A percentile compares a stretch with the other conserved stretches of the same genome.
Conservation (phyloP, 2,797 vertebrate genomes). For the Corythornis leucogaster region DNA sequence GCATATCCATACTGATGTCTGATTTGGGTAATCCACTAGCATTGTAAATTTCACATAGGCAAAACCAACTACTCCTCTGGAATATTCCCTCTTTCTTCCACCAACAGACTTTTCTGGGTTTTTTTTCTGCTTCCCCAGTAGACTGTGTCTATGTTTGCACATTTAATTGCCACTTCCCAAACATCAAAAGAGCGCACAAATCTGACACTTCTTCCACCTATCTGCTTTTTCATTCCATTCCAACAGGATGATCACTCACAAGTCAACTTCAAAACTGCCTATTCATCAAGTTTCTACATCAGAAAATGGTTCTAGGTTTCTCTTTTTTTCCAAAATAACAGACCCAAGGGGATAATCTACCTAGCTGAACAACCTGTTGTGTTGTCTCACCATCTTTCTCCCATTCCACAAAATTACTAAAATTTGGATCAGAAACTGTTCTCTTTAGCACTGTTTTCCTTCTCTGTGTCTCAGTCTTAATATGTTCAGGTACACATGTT, state of each 20-base stretch:
- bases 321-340: neutral
- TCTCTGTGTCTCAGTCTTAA: neutral
- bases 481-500: neutral
- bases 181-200: neutral
- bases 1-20: neutral
- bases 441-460: neutral
- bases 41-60: neutral
- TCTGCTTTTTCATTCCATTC: neutral
- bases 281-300: neutral
- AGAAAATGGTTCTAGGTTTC: neutral
- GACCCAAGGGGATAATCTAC: neutral
- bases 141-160: accelerated
- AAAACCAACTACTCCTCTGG: neutral
- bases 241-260: neutral
- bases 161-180: neutral
- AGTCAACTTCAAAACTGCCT: neutral
- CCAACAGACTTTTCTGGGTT: neutral
- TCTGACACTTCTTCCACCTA: neutral
- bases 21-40: neutral
- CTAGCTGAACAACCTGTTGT: neutral
- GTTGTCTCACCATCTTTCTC: neutral
- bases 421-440: neutral
- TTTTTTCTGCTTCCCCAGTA: neutral
- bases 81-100: neutral
- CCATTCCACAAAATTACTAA: neutral